Evolutionary conservation across 2,888 invertebrate species (phyloP), one percentile per base, ranked within the genome.

Genomic region (Meteorus colon): DNA sequence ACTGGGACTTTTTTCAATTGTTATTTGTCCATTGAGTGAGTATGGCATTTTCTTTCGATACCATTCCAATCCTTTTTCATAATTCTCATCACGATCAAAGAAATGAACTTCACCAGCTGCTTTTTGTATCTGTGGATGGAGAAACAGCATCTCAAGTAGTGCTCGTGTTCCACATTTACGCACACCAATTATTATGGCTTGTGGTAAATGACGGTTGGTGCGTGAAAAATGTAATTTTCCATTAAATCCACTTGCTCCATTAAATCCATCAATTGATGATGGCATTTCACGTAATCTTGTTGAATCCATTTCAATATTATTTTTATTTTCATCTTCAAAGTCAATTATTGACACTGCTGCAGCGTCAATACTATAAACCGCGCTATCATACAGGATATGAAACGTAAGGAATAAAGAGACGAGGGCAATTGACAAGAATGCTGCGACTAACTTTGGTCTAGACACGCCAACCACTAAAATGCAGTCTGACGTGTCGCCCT

Each of bases 151-250:
- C 91, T 99, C 98, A 73, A 99, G 92, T 6, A 99, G 92, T 0
- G 99, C 99, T 74, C 98, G 91, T 0, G 99, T 99, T 27, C 99
- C 99, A 86, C 98, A 98, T 91, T 99, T 99, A 84, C 98, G 93
- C 37, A 97, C 98, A 69, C 98, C 98, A 82, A 98, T 95, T 86
- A 98, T 98, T 82, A 98, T 93, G 55, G 96, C 95, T 92, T 95
- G 91, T n/a, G 94, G 94, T 83, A 94, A 89, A 81, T 94, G 91
- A 51, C 93, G 90, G 84, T 90, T 92, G 65, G 93, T 93, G 81
- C 93, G 92, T 3, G 93, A 92, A 81, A 94, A 93, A 87, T 93
- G 92, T 77, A 92, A 90, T 77, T 88, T 89, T 81, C 81, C 83
- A 90, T 48, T 29, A n/a, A 34, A 29, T 55, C 51, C 34, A 16